Evolutionary conservation across 2,113 vertebrate species (phyloP).

Genomic region (Neogale vison): DNA sequence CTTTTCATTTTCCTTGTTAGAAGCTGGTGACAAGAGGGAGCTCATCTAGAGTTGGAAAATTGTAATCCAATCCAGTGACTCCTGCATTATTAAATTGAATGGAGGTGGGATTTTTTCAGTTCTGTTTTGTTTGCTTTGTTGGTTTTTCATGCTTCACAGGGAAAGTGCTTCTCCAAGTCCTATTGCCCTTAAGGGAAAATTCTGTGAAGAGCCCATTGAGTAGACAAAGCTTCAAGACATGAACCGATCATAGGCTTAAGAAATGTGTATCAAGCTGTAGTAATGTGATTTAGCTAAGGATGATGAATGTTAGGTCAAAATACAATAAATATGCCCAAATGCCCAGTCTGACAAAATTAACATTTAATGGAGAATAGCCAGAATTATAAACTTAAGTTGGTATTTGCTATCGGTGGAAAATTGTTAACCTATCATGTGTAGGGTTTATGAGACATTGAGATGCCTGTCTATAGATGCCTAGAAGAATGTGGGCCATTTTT

Average conservation of each 20-base stretch:
- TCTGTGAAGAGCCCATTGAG: neutral
- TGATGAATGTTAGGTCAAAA: neutral
- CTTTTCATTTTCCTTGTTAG: conserved; percentile 16
- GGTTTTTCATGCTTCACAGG: neutral
- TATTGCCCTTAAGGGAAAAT: neutral
- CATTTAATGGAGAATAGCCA: neutral
- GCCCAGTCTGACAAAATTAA: neutral
- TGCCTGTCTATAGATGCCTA: neutral
- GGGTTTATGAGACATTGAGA: neutral
- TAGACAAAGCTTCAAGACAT: neutral
- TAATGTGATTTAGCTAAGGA: neutral
- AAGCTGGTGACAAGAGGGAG: neutral
- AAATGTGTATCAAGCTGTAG: neutral
- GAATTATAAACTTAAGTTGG: neutral
- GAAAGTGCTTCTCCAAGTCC: neutral
- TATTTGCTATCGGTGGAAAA: neutral
- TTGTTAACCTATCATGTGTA: neutral
- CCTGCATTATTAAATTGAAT: neutral
- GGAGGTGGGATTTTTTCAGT: neutral
- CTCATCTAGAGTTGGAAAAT: neutral
- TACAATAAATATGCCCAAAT: conserved; percentile 17
- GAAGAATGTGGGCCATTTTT: neutral
- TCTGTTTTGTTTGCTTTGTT: neutral
- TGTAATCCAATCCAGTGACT: neutral
- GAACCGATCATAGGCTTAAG: conserved; percentile 18